A percentile compares a stretch with the other conserved stretches of the same genome.
Conservation (phyloP, 2,113 vertebrate species). For the Alethe castanea region DNA sequence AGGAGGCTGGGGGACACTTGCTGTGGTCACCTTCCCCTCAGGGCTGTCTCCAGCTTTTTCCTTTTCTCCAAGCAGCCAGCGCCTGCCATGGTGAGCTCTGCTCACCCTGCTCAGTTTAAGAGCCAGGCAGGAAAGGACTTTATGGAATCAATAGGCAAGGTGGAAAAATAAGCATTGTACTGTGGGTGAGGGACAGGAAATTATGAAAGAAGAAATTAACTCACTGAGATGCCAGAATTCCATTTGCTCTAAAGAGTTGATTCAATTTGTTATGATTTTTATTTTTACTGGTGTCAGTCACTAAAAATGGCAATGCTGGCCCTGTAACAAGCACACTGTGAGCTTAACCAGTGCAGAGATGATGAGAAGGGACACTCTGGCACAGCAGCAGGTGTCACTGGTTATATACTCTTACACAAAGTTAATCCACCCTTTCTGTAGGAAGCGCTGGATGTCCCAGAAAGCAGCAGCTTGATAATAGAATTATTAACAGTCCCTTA, state of each 20-base stretch:
- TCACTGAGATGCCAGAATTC: neutral
- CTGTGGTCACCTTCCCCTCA: neutral
- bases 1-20: neutral
- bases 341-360: neutral
- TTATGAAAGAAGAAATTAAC: neutral
- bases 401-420: neutral
- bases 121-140: neutral
- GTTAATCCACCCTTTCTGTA: neutral
- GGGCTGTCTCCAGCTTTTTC: neutral
- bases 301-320: neutral
- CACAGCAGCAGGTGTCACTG: neutral
- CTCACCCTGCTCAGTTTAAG: neutral
- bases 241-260: neutral
- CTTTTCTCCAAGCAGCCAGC: neutral
- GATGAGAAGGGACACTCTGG: neutral
- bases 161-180: neutral
- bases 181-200: neutral
- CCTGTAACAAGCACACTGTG: neutral
- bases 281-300: neutral
- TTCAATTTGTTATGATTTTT: neutral
- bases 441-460: neutral
- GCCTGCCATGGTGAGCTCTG: neutral
- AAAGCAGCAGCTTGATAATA: neutral
- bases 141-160: neutral
- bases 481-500: conserved; percentile 61